Evolutionary conservation across 2,797 vertebrate species (phyloP), one percentile per base, ranked within the genome.

Genomic region (Distichodus sexfasciatus): DNA sequence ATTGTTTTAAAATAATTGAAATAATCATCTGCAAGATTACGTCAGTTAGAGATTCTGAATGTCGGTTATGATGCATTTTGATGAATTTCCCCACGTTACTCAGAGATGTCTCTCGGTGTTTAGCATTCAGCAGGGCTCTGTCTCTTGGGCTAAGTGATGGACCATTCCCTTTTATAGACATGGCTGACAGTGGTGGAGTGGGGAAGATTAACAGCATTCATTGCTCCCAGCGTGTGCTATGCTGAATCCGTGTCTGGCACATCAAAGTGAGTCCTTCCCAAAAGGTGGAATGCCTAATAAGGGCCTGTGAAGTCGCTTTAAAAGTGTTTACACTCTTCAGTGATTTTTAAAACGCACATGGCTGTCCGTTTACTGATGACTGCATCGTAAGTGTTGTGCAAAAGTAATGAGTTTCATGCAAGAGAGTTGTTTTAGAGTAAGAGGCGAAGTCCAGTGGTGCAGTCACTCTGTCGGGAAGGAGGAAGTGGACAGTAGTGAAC

Each of bases 161-260:
- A n/a, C 83, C 79, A 74, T 92, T 87, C 82, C 90, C 90, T 90
- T 92, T 92, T 92, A 92, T 92, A 91, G 91, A 81, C 87, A 91
- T 88, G 78, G 69, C 87, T 85, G 85, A 90, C 86, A 81, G 82
- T 80, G 71, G 65, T 62, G 55, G 36, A 59, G 70, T 63, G 60
- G 76, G 71, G 72, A 83, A 79, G 81, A 84, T 81, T 79, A 77
- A 77, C 79, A 68, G 70, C 77, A 79, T 87, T 85, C 70, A 75
- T 85, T 73, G 75, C 80, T 75, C 64, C 29, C 67, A 46, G 38
- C 72, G 60, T 53, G 48, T 73, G n/a, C n/a, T 81, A 35, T 76
- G 67, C 53, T 43, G 38, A 75, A 76, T 76, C 67, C 29, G 48
- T 28, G 54, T 67, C 64, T 66, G 69, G 68, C 74, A 66, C 59